Conservation (phyloP, 2,888 invertebrate species). For the Idaea biselata region DNA sequence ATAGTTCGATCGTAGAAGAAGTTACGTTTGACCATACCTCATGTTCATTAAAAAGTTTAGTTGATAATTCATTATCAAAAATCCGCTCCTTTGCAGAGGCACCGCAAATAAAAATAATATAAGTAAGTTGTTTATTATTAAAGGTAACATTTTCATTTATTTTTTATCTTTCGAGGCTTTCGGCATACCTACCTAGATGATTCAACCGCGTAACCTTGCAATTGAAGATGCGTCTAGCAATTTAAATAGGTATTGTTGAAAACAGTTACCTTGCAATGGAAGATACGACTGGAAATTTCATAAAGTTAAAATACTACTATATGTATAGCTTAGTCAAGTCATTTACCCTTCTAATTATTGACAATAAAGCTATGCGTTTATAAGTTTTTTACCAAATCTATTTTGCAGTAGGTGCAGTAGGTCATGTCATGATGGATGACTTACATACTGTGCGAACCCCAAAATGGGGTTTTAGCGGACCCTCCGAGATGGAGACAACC, state of each 20-base stretch:
- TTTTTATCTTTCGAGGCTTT: not conserved
- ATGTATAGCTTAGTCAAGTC: too few relatives aligned
- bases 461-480: too few relatives aligned
- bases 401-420: too few relatives aligned
- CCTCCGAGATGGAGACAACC: too few relatives aligned
- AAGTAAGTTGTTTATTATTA: not conserved
- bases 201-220: not conserved
- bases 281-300: not conserved
- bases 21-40: too few relatives aligned
- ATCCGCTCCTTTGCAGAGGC: not conserved
- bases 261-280: not conserved
- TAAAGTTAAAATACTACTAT: not conserved
- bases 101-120: not conserved
- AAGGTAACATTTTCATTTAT: not conserved
- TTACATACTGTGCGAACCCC: too few relatives aligned
- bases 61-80: not conserved
- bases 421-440: too few relatives aligned
- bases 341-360: too few relatives aligned
- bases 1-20: too few relatives aligned
- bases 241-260: not conserved
- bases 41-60: too few relatives aligned
- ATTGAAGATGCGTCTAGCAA: not conserved
- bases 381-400: not conserved
- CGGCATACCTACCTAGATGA: not conserved
- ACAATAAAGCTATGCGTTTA: too few relatives aligned